Evolutionary conservation across 2,888 invertebrate genomes (phyloP), one percentile per base, ranked within the genome.

Genomic region (Sarcophaga carnaria): DNA sequence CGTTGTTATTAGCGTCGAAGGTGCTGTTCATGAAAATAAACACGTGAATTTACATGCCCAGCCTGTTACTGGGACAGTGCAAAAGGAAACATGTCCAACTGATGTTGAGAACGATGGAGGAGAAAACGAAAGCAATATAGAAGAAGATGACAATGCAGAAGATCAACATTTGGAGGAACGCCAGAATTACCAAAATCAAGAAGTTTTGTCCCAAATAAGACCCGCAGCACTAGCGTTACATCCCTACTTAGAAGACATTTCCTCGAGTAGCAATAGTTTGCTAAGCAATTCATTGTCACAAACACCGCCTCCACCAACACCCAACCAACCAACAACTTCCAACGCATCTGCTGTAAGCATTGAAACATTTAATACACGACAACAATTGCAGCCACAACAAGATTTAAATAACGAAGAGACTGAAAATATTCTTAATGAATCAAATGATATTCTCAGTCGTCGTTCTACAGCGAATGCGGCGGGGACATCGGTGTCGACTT

Each of bases 381-480:
- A 27, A 17, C 64, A 74, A 75, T 79, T 69, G 64, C 81, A 54
- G 76, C 83, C 20, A 69, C 70, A 22, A 14, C 49, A 60, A 49
- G 67, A 74, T 75, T 80, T 86, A 71, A 81, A 89, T 74, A 88
- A 81, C 59, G 93, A 93, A 90, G 93, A 92, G 90, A 91, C 92
- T 88, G 93, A 93, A 87, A 93, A 93, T 89, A 90, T 90, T 69
- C 91, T 93, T 67, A 93, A 93, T 76, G 93, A 93, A 86, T 90
- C 90, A 63, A 88, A 83, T 69, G 89, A 80, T 72, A 80, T 69
- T 70, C 71, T 78, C 54, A 75, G 66, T 69, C 76, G 79, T 89
- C 75, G 77, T 60, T 67, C 72, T 14, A 49, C 12, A 8, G 67
- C 71, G 71, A 89, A 54, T 59, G 47, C 81, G 67, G 54, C 72